phyloP scores from a whole-genome alignment of 2,888 invertebrate species.

The Cephus sareptanus region DNA sequence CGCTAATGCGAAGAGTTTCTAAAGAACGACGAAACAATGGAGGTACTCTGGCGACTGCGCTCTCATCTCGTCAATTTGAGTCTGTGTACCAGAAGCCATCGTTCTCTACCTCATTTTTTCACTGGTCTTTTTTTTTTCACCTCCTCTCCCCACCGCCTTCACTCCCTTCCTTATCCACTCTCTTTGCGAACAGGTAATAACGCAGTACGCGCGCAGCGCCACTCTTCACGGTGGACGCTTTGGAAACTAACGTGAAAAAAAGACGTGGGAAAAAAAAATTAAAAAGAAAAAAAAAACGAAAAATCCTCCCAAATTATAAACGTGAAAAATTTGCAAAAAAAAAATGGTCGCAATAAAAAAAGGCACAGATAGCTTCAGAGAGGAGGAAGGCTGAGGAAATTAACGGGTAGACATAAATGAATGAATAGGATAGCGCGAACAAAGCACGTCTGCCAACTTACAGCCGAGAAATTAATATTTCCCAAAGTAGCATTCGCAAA shows the following conservation, averaged over 20 bases:
- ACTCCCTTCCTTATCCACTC: background rate
- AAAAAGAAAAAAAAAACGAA: too few relatives aligned
- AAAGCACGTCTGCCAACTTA: too few relatives aligned
- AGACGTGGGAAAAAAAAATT: background rate
- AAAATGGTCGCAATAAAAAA: too few relatives aligned
- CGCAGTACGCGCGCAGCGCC: background rate
- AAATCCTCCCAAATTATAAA: too few relatives aligned
- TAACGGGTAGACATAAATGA: too few relatives aligned
- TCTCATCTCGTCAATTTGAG: slow-evolving; percentile 8
- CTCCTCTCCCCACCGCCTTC: background rate
- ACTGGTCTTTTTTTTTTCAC: background rate
- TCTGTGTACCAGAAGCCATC: background rate
- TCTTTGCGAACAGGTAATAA: background rate
- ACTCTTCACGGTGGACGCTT: background rate
- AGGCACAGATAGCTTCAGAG: too few relatives aligned
- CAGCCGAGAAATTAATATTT: too few relatives aligned
- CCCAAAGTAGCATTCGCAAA: too few relatives aligned
- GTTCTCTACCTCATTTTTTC: background rate
- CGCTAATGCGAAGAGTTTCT: slow-evolving; percentile 47
- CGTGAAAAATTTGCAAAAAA: too few relatives aligned
- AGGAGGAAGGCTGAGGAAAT: too few relatives aligned
- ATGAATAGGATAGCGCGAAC: too few relatives aligned
- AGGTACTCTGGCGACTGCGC: slow-evolving; percentile 28
- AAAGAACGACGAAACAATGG: slow-evolving; percentile 51
- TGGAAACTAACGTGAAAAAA: background rate